These are phyloP conservation scores for Rhynchophorus ferrugineus DNA, from an alignment of 1,140 invertebrate species.

Conservation along the genomic window DNA sequence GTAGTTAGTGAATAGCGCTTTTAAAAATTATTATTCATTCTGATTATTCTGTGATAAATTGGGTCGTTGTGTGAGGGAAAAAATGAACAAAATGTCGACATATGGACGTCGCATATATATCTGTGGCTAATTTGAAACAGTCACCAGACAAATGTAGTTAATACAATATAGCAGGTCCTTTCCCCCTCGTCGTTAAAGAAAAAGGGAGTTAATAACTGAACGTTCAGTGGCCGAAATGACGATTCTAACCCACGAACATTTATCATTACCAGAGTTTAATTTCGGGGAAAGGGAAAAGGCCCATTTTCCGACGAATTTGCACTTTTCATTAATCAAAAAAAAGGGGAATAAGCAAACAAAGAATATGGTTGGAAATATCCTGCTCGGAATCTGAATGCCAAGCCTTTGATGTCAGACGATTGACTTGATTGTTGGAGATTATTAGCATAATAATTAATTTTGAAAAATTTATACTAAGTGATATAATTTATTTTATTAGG, in stretches of 20 bases:
- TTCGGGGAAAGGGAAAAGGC: background rate
- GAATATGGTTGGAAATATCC: background rate
- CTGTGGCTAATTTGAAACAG: background rate
- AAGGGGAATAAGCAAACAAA: background rate
- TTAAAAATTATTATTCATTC: too few relatives aligned
- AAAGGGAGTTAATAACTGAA: background rate
- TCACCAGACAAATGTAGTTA: background rate
- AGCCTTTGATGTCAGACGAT: too few relatives aligned
- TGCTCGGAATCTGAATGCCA: background rate
- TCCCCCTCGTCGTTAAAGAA: background rate
- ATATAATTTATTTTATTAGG: too few relatives aligned
- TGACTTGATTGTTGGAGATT: too few relatives aligned
- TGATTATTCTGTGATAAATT: too few relatives aligned
- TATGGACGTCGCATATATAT: background rate
- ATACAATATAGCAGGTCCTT: background rate
- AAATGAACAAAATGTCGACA: background rate
- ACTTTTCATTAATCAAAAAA: background rate
- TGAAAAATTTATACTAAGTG: too few relatives aligned
- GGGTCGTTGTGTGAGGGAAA: too few relatives aligned
- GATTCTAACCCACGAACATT: background rate
- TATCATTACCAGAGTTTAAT: background rate
- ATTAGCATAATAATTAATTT: too few relatives aligned
- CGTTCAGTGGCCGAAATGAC: background rate
- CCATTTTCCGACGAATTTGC: background rate
- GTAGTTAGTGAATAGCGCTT: too few relatives aligned